Percentiles rank a stretch among this genome's conserved stretches.
These are phyloP conservation scores for Sebastes elongatus DNA, from an alignment of 2,797 vertebrate genomes.

Conservation along the genomic window DNA sequence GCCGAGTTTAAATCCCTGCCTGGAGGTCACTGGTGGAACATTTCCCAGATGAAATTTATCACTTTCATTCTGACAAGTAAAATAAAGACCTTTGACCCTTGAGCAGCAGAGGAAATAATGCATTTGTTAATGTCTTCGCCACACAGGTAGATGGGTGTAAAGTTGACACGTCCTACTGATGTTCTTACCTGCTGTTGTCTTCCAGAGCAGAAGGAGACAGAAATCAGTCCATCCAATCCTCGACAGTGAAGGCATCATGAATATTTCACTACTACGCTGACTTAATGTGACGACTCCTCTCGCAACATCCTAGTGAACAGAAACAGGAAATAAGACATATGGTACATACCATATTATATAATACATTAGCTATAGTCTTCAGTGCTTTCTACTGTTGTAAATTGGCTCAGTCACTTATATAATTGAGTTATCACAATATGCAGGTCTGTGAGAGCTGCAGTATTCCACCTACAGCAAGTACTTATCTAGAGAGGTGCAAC, in stretches of 20 bases:
- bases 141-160: background rate
- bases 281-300: background rate
- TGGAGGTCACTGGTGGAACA: background rate
- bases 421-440: background rate
- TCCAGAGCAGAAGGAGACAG: constrained; percentile 61
- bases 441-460: no score
- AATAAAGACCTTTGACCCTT: background rate
- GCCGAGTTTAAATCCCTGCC: background rate
- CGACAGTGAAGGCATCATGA: constrained; percentile 59
- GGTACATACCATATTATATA: background rate
- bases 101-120: background rate
- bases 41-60: constrained; percentile 7
- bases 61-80: constrained; percentile 15
- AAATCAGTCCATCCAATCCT: constrained; percentile 36
- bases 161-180: no score
- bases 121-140: background rate
- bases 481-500: no score
- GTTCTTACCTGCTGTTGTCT: constrained; percentile 59
- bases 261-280: background rate
- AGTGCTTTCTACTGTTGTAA: background rate
- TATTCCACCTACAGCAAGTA: no score
- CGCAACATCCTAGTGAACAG: constrained; percentile 16
- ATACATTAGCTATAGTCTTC: background rate
- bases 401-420: background rate
- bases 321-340: background rate